Evolutionary conservation across 1,140 invertebrate genomes (phyloP), one percentile per base, ranked within the genome.

Genomic region (Frieseomelitta varia): DNA sequence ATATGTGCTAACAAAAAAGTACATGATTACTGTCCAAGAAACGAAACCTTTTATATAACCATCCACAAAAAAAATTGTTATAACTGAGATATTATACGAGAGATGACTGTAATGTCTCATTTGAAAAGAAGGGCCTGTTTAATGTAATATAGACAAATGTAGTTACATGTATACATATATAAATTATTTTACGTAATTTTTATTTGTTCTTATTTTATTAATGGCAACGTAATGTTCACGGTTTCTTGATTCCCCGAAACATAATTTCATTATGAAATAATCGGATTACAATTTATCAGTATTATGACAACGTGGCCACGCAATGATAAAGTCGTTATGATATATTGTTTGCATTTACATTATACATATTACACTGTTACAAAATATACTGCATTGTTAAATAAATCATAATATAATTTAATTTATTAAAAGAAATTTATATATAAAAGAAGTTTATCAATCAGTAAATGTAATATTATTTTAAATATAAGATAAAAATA

Each of bases 111-210:
- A 47, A 84, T 61, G 53, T 79, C 51, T 84, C 67, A 63, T 39
- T 47, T 51, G n/a, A 83, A 51, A 56, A n/a, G 34, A 65, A 55
- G 21, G 77, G 77, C 84, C 68, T 89, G 71, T 88, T 87, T 39
- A 75, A 86, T 86, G 61, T 86, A 85, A 88, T 30, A 86, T 81
- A 87, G 58, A 67, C 12, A 71, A 71, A 58, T 88, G 84, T 85
- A 83, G 82, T 75, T 88, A 82, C 67, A 82, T 79, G 77, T 88
- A 88, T 67, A 79, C 71, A 82, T 81, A 88, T 79, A 81, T 88
- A 88, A 88, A 88, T 88, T 88, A 89, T 88, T 89, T 89, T 84
- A 63, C 68, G 81, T 88, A 88, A 89, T 86, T 88, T 89, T 84
- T 51, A n/a, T 80, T 80, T 79, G 65, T 87, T 61, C 83, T 86